A percentile compares a stretch with the other conserved stretches of the same genome.
Conservation (phyloP, 1,140 invertebrate genomes). For the Zelostemma sp. region DNA sequence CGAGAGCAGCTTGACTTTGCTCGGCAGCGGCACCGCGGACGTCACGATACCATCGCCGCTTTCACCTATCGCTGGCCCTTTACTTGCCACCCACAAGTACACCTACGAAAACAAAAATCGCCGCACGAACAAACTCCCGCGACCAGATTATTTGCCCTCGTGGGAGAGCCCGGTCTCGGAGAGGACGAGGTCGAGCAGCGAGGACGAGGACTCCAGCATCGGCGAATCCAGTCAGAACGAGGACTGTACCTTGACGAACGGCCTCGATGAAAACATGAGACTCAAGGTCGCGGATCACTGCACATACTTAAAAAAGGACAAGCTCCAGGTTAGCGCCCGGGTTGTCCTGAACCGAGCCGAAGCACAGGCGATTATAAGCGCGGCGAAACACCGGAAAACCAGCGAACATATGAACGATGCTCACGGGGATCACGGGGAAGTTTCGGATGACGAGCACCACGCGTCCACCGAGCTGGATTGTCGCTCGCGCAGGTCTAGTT, state of each 20-base stretch:
- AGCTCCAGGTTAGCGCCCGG: constrained; percentile 57
- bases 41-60: constrained; percentile 65
- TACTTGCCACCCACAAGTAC: constrained; percentile 65
- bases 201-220: constrained; percentile 11
- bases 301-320: constrained; percentile 58
- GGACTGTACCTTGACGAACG: constrained; percentile 57
- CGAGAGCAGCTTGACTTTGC: constrained; percentile 56
- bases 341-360: constrained; percentile 59
- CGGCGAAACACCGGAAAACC: constrained; percentile 45
- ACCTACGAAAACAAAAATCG: constrained; percentile 67
- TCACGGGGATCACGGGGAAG: constrained; percentile 48
- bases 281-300: constrained; percentile 46
- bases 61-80: constrained; percentile 63
- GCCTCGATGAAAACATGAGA: constrained; percentile 51
- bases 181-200: constrained; percentile 53
- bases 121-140: constrained; percentile 41
- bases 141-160: constrained; percentile 53
- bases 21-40: constrained; percentile 58
- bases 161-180: constrained; percentile 62
- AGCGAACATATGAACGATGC: constrained; percentile 23
- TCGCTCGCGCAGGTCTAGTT: constrained; percentile 66
- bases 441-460: constrained; percentile 61
- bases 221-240: constrained; percentile 54
- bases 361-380: constrained; percentile 39
- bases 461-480: constrained; percentile 55